These are phyloP conservation scores for Itoplectis maculator DNA, from an alignment of 2,888 invertebrate genomes.

Conservation along the genomic window DNA sequence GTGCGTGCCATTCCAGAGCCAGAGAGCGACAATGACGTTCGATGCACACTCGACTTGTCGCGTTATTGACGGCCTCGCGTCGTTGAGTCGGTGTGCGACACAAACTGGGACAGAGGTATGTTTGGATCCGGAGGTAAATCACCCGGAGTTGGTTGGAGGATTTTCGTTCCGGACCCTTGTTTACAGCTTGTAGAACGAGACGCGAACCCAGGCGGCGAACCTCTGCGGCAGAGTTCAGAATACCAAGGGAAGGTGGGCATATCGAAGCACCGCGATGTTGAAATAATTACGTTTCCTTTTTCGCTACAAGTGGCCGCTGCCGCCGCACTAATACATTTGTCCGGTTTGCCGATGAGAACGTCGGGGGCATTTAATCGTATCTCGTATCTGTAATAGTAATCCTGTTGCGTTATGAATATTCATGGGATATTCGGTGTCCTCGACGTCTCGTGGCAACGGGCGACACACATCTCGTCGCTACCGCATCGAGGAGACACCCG, in stretches of 20 bases:
- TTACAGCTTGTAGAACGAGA: background rate
- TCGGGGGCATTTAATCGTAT: conserved; percentile 56
- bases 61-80: background rate
- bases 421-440: conserved; percentile 58
- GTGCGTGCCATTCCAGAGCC: no score
- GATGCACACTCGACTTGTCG: conserved; percentile 9
- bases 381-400: conserved; percentile 67
- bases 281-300: conserved; percentile 35
- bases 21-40: conserved; percentile 18
- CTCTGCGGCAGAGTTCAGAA: conserved; percentile 1
- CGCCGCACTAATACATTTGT: conserved; percentile 58
- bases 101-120: background rate
- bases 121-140: conserved; percentile 4
- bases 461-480: conserved; percentile 38
- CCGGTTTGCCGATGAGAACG: conserved; percentile 31
- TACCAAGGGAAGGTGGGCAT: conserved; percentile 33
- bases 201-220: background rate
- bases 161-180: background rate
- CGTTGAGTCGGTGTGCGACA: background rate
- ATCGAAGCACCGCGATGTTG: conserved; percentile 22
- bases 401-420: conserved; percentile 71
- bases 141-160: background rate
- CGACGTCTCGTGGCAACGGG: conserved; percentile 50
- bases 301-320: conserved; percentile 24
- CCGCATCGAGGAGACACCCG: conserved; percentile 55